These are phyloP conservation scores for Zootermopsis nevadensis DNA, from an alignment of 2,888 invertebrate genomes.

Conservation along the genomic window DNA sequence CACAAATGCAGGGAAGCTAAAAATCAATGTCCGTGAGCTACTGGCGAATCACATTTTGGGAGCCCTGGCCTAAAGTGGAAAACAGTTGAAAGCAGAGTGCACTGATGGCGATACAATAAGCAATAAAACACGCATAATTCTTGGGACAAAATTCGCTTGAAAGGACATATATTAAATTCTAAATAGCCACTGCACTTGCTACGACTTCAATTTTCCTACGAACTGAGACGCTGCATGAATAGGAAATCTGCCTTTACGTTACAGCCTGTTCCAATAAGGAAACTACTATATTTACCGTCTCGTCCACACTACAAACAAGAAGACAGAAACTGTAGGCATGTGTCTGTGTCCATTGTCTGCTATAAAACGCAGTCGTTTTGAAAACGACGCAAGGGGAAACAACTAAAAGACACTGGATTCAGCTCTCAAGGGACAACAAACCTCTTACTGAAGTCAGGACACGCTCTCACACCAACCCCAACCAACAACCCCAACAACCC, in stretches of 20 bases:
- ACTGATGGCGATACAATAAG: too few species aligned
- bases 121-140: too few species aligned
- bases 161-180: too few species aligned
- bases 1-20: too few species aligned
- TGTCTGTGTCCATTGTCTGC: not conserved
- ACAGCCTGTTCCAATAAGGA: not conserved
- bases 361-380: not conserved
- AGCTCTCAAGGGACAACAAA: slow-evolving; percentile 3
- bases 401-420: not conserved
- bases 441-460: not conserved
- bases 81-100: too few species aligned
- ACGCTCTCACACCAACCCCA: slow-evolving; percentile 2
- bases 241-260: not conserved
- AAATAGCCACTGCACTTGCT: not conserved
- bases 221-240: not conserved
- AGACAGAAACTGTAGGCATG: not conserved
- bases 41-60: too few species aligned
- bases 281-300: not conserved
- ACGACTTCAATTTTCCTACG: not conserved
- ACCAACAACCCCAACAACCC: not conserved
- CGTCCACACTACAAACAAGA: not conserved
- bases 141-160: too few species aligned
- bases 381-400: not conserved
- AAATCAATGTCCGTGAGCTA: too few species aligned
- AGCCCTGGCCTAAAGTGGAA: too few species aligned